Evolutionary conservation across 2,888 invertebrate species (phyloP), one percentile per base, ranked within the genome.

Genomic region (Tineola bisselliella): DNA sequence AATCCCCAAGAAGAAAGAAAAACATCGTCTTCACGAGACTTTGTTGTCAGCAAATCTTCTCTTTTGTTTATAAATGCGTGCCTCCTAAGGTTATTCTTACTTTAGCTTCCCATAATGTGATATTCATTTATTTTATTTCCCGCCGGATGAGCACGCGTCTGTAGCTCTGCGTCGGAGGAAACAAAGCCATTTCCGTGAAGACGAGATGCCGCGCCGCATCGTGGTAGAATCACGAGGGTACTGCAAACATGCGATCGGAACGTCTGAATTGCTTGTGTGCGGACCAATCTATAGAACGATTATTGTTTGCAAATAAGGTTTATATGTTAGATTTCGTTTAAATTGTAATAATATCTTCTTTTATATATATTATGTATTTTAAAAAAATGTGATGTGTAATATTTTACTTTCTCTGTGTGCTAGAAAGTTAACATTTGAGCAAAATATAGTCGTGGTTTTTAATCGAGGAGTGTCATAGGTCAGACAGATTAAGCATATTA

Each of bases 91-190:
- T 71, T 76, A 73, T 77, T 74, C 74, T 76, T 74, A 69, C 71
- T 71, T 67, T 69, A 66, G 66, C 66, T 68, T 67, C 70, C 64
- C 71, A 71, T 76, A 73, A 77, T 76, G 75, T 73, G 76, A 77
- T 79, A 78, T 83, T 78, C 75, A 77, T 80, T 83, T 76, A 76
- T 77, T 80, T 77, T 75, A 78, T 82, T 80, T 79, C 77, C 77
- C 77, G 70, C 67, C 75, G 78, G 78, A 80, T 71, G 74, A 67
- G 68, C 69, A 69, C 70, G 68, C 71, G 70, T 68, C 70, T 71
- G 73, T 70, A 68, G 70, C 71, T 68, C 67, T 69, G 25, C 44
- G 68, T 66, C 66, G 65, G 69, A 77, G 81, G 79, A 81, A 82
- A 82, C 83, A 83, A 82, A 81, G 79, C 77, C 75, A 81, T 83